These are phyloP conservation scores for Campylorhamphus procurvoides DNA, from an alignment of 2,113 vertebrate species.

Conservation along the genomic window DNA sequence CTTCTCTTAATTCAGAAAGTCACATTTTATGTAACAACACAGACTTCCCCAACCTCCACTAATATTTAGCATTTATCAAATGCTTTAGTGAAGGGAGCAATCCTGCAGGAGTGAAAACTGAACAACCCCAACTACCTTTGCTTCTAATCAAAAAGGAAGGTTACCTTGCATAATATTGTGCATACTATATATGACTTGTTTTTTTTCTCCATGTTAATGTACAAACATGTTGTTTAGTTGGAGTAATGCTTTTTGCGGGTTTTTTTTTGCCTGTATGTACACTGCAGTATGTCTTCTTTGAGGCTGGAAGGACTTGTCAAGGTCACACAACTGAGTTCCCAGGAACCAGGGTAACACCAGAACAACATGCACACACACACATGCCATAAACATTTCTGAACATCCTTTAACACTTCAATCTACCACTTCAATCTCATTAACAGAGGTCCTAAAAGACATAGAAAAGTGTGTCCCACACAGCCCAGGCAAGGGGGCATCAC, in stretches of 20 bases:
- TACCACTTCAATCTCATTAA: background rate
- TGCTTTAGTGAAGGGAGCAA: background rate
- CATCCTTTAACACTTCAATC: background rate
- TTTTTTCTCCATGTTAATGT: background rate
- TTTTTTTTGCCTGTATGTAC: background rate
- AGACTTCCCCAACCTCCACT: background rate
- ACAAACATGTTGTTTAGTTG: background rate
- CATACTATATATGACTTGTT: background rate
- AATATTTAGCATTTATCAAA: background rate
- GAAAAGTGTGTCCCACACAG: background rate
- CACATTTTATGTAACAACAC: background rate
- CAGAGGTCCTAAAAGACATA: background rate
- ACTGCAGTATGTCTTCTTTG: background rate
- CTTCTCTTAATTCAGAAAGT: background rate
- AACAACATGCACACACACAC: rapidly evolving
- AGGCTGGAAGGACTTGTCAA: background rate
- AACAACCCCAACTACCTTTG: background rate
- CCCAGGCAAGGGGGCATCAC: background rate
- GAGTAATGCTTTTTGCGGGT: background rate
- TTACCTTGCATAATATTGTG: background rate
- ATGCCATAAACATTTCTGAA: background rate
- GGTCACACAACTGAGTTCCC: background rate
- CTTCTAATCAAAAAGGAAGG: background rate
- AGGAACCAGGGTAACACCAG: background rate
- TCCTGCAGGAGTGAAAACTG: background rate